phyloP scores from a whole-genome alignment of 1,140 invertebrate species.

The Scaptomyza graminum region DNA sequence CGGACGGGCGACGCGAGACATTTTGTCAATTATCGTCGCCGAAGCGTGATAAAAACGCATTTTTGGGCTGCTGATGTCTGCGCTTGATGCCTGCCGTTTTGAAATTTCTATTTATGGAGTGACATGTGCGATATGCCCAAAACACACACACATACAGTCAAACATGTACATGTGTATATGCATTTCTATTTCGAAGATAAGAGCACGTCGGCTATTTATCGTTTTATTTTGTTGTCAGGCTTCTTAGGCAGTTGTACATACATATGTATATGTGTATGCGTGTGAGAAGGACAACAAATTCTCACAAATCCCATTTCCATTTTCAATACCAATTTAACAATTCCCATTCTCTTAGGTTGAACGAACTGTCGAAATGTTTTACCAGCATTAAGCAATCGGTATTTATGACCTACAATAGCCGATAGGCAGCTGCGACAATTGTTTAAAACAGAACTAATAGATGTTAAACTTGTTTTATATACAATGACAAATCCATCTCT shows the following conservation, averaged over 20 bases:
- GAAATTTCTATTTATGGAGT: conserved; percentile 72
- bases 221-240: conserved; percentile 16
- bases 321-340: conserved; percentile 23
- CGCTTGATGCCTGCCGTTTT: conserved; percentile 53
- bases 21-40: conserved; percentile 45
- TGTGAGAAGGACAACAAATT: conserved; percentile 21
- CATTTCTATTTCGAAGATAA: conserved; percentile 41
- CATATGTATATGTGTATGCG: neutral
- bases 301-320: conserved; percentile 27
- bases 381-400: conserved; percentile 23
- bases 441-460: conserved; percentile 54
- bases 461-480: conserved; percentile 54
- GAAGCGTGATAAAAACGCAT: conserved; percentile 57
- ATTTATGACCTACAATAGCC: conserved; percentile 72
- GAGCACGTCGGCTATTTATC: conserved; percentile 29
- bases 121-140: conserved; percentile 51
- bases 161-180: neutral
- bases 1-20: conserved; percentile 30
- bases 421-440: conserved; percentile 48
- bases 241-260: neutral
- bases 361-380: conserved; percentile 51
- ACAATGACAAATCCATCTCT: conserved; percentile 28
- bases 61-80: conserved; percentile 27
- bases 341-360: conserved; percentile 59
- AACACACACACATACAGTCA: conserved; percentile 3